These are phyloP conservation scores for Dicentrarchus labrax DNA, from an alignment of 2,113 vertebrate species.

Conservation along the genomic window DNA sequence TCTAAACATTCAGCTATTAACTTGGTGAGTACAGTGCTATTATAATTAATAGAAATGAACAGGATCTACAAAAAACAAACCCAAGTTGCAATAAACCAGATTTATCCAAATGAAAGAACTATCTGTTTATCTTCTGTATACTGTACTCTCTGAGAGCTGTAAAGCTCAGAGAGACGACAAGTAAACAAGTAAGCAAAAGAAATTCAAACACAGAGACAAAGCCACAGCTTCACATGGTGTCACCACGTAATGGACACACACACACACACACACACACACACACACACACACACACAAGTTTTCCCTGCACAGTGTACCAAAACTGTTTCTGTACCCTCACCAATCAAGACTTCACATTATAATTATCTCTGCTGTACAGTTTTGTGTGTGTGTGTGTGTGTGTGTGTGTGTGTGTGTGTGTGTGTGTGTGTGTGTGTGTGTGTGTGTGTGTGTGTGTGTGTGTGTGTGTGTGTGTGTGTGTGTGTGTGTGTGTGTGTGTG, in stretches of 20 bases:
- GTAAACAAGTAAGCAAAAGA: slow-evolving; percentile 36
- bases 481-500: slow-evolving; percentile 22
- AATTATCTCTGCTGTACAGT: slow-evolving; percentile 53
- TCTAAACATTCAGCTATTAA: neutral
- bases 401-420: slow-evolving; percentile 17
- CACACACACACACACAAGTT: neutral
- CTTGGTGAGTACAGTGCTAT: no score
- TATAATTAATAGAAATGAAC: neutral
- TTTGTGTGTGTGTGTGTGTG: slow-evolving; percentile 27
- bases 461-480: slow-evolving; percentile 18
- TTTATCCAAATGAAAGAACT: neutral
- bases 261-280: slow-evolving; percentile 10
- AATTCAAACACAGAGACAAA: slow-evolving; percentile 7
- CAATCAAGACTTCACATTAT: slow-evolving; percentile 43
- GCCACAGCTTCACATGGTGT: slow-evolving; percentile 33
- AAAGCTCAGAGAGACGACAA: neutral
- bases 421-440: slow-evolving; percentile 16
- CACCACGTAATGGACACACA: slow-evolving; percentile 48
- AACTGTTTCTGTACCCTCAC: slow-evolving; percentile 40
- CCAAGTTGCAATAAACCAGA: no score
- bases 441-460: slow-evolving; percentile 21
- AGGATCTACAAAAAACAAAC: neutral
- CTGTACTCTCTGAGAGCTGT: no score
- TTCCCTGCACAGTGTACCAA: slow-evolving; percentile 28
- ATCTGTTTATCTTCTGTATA: neutral